Evolutionary conservation across 2,888 invertebrate genomes (phyloP), one percentile per base, ranked within the genome.

Genomic region (Monoplex corrugatus): DNA sequence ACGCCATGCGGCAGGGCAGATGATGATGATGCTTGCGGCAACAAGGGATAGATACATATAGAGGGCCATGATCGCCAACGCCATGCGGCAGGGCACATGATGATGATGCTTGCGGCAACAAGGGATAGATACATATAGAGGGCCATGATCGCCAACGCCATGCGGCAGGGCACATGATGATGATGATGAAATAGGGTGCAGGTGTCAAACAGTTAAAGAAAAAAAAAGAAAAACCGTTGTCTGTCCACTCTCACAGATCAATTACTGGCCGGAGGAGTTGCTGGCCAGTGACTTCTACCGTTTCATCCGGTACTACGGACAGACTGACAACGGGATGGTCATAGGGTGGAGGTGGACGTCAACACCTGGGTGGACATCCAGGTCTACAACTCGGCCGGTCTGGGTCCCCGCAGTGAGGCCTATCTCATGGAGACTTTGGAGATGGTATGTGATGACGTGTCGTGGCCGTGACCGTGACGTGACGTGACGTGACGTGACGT

Each of bases 341-440:
- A 98, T 99, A 13, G 99, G 99, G 92, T 99, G 87, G 97, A 98
- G 94, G 98, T 98, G 0, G 98, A 99, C 95, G 80, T 90, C 32
- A 90, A 90, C 82, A 82, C 72, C 10, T 78, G 87, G 63, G 88
- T 90, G 45, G 90, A 90, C 82, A 88, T 90, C 1, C 91, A 91
- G 98, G 99, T 98, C 0, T 99, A 98, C 95, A 99, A 99, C 96
- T 97, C 98, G 0, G 99, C 99, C 8, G 99, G 99, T 2, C 98
- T 98, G 96, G 99, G 99, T 5, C 98, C 99, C 0, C 98, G 99
- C 95, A 98, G 98, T 96, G 98, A 99, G 96, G 97, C 98, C 57
- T 98, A 97, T 95, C 96, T 98, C 91, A 97, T 94, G 87, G 94
- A 95, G 89, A 96, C 96, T 13, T 68, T 0, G 86, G 86, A 19